Percentiles rank a stretch among this genome's conserved stretches.
phyloP scores from a whole-genome alignment of 1,140 invertebrate species.

The Drosophila orena region DNA sequence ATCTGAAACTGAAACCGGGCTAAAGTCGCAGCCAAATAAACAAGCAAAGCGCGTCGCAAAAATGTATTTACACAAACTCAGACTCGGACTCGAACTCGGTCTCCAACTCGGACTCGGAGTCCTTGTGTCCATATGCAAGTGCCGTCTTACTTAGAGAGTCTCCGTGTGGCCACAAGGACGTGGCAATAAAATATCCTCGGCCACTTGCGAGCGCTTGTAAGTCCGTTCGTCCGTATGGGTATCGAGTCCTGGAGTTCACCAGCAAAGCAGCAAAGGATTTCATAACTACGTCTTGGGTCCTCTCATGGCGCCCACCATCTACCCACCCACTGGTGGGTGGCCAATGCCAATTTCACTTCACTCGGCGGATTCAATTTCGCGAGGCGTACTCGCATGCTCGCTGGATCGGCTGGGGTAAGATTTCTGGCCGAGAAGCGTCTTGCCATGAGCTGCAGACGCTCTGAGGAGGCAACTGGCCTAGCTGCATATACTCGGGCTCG shows the following conservation, averaged over 20 bases:
- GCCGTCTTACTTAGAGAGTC: conserved; percentile 2
- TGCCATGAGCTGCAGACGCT: background rate
- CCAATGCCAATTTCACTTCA: conserved; percentile 46
- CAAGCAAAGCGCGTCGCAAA: conserved; percentile 31
- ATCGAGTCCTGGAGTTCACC: background rate
- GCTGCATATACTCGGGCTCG: conserved; percentile 1
- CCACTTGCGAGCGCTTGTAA: conserved; percentile 52
- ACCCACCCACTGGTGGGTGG: background rate
- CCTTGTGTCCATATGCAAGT: conserved; percentile 5
- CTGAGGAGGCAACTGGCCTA: background rate
- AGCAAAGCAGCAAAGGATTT: conserved; percentile 19
- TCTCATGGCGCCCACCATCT: background rate
- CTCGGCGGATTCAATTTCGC: conserved; percentile 38
- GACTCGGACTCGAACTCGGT: background rate
- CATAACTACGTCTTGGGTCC: conserved; percentile 33
- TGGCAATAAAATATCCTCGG: conserved; percentile 49
- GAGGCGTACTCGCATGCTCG: conserved; percentile 8
- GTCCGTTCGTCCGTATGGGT: conserved; percentile 23
- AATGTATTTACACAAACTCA: conserved; percentile 43
- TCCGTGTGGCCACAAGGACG: conserved; percentile 19
- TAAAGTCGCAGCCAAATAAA: conserved; percentile 52
- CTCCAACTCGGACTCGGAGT: background rate
- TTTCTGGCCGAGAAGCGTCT: conserved; percentile 1
- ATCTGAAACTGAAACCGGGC: conserved; percentile 48
- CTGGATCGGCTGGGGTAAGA: background rate